Evolutionary conservation across 2,797 vertebrate genomes (phyloP).

Genomic region (Melopsittacus undulatus): DNA sequence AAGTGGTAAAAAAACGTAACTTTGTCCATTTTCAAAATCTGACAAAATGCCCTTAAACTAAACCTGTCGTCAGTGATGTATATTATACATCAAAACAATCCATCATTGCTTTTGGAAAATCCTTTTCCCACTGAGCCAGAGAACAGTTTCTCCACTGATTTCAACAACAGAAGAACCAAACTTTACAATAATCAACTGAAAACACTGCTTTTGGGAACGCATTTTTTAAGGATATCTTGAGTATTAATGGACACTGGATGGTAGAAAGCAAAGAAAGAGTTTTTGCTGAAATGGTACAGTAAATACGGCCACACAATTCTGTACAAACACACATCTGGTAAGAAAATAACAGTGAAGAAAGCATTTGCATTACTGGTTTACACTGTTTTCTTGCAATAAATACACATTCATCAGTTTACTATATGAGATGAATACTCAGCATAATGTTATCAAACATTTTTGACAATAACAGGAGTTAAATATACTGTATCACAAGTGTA

Average conservation of each 20-base stretch:
- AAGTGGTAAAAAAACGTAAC: neutral
- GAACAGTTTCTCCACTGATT: neutral
- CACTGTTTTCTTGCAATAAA: neutral
- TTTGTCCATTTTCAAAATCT: neutral
- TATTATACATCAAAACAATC: neutral
- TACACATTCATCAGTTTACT: neutral
- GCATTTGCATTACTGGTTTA: neutral
- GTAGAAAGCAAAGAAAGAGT: neutral
- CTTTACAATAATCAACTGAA: neutral
- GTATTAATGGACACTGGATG: neutral
- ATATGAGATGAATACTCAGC: neutral
- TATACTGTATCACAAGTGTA: neutral
- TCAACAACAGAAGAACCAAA: neutral
- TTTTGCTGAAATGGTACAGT: neutral
- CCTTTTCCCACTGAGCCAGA: neutral
- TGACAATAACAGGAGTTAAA: neutral
- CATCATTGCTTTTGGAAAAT: neutral
- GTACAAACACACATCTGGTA: accelerated
- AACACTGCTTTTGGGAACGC: neutral
- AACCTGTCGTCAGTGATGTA: neutral
- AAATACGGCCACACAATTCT: neutral
- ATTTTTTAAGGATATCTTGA: neutral
- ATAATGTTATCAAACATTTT: neutral
- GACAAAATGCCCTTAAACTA: neutral
- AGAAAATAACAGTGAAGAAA: neutral